Conservation (phyloP, 2,113 vertebrate genomes). For the Mystacornis crossleyi region DNA sequence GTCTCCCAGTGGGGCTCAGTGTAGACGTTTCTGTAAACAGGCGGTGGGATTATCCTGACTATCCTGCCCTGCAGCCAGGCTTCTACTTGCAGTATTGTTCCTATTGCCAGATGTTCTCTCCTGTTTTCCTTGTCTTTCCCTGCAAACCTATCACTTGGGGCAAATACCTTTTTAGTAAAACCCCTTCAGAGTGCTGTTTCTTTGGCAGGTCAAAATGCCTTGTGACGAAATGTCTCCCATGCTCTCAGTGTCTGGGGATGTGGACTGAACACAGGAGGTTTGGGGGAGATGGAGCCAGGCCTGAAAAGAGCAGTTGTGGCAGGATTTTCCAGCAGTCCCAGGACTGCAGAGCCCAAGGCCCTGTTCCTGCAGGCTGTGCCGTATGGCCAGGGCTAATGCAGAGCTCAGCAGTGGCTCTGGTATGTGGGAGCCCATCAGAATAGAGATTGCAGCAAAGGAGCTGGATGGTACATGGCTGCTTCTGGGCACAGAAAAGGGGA, state of each 20-base stretch:
- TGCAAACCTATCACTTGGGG: neutral
- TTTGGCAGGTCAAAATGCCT: neutral
- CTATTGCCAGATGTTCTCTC: neutral
- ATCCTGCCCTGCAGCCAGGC: neutral
- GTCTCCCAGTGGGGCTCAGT: neutral
- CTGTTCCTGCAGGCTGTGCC: neutral
- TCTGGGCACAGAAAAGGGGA: neutral
- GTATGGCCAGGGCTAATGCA: neutral
- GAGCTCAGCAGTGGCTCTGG: neutral
- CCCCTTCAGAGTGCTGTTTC: neutral
- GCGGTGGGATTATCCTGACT: neutral
- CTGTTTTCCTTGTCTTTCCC: neutral
- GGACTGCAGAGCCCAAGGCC: neutral
- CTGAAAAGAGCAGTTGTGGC: neutral
- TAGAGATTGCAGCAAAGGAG: neutral
- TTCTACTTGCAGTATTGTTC: neutral
- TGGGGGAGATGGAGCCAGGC: neutral
- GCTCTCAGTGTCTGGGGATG: fast-evolving
- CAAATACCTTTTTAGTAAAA: neutral
- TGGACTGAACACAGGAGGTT: neutral
- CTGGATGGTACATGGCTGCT: neutral
- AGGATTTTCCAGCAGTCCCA: neutral
- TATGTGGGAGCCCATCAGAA: neutral
- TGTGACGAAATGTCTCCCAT: fast-evolving
- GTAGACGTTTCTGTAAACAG: neutral